Percentiles rank a stretch among this genome's conserved stretches.
Evolutionary conservation across 2,113 vertebrate species (phyloP).

Genomic region (Callipepla squamata): DNA sequence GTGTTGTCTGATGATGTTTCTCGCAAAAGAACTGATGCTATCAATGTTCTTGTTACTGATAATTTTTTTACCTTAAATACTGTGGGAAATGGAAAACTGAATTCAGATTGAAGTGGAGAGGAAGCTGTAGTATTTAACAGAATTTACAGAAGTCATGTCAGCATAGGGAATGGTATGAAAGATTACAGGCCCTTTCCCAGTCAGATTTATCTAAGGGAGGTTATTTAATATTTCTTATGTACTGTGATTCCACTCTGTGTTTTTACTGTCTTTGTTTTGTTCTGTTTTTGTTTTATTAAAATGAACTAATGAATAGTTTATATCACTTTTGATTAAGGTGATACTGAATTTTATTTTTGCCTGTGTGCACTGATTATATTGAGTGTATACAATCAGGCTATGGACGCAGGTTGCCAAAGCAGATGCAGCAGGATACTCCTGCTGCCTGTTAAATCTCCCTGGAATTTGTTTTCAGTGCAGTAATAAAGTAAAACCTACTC

Average conservation of each 20-base stretch:
- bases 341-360: neutral
- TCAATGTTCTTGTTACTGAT: neutral
- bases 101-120: neutral
- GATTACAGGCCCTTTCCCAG: neutral
- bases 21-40: neutral
- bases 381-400: neutral
- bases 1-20: fast-evolving
- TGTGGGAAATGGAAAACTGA: neutral
- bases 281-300: neutral
- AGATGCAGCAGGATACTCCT: neutral
- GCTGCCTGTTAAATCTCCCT: neutral
- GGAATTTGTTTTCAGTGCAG: neutral
- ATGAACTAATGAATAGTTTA: neutral
- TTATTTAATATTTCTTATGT: neutral
- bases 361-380: neutral
- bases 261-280: too few species aligned
- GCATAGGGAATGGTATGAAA: neutral
- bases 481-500: neutral
- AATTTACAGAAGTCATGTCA: neutral
- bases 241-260: neutral
- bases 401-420: neutral
- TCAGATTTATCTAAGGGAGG: neutral
- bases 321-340: neutral
- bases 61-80: neutral
- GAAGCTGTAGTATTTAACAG: neutral